A percentile compares a stretch with the other conserved stretches of the same genome.
Evolutionary conservation across 64 coral and sea anemone species (phyloP).

Genomic region (Pocillopora damicornis): DNA sequence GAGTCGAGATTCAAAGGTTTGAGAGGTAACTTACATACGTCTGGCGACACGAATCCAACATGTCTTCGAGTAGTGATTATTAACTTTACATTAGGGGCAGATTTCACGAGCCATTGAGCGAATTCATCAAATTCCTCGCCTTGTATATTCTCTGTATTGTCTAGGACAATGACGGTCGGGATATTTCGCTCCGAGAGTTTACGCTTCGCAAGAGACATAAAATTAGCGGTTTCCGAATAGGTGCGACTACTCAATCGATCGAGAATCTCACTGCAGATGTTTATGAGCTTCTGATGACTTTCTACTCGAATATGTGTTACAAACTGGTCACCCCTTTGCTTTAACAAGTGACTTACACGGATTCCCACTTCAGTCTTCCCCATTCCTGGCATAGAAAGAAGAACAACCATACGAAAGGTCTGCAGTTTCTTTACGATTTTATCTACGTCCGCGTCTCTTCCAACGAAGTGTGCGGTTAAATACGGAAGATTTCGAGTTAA

Average conservation of each 20-base stretch:
- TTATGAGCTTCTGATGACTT: neutral
- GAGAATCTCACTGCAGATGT: neutral
- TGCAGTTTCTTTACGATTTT: neutral
- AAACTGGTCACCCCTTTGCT: too few species aligned
- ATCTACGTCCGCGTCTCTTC: neutral
- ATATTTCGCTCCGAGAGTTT: too few species aligned
- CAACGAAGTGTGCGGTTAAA: neutral
- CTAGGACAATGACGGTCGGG: too few species aligned
- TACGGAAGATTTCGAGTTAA: neutral
- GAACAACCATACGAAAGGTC: neutral
- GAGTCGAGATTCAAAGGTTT: too few species aligned
- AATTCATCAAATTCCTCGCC: neutral
- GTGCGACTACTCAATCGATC: neutral
- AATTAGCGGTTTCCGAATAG: too few species aligned
- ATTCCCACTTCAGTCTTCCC: too few species aligned
- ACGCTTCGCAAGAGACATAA: too few species aligned
- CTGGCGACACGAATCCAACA: neutral
- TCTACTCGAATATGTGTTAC: neutral
- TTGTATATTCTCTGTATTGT: too few species aligned
- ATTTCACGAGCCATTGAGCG: neutral
- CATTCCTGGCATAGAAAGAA: neutral
- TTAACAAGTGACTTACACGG: too few species aligned
- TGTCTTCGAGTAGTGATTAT: conserved; percentile 17
- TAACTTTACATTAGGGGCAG: neutral
- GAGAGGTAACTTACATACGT: neutral